phyloP scores from a whole-genome alignment of 1,140 invertebrate species.

The Sarcophaga bullata region DNA sequence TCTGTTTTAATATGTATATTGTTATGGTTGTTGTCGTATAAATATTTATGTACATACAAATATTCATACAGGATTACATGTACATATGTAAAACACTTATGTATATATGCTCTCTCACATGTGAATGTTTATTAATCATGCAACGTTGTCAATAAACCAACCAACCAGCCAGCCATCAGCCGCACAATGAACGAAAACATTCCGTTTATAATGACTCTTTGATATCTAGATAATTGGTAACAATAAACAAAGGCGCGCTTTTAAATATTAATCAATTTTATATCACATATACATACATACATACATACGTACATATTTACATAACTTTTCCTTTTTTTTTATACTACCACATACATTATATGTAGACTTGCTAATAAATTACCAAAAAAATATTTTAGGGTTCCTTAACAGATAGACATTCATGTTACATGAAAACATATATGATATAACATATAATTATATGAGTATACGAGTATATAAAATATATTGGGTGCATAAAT shows the following conservation, averaged over 20 bases:
- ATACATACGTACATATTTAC: not conserved
- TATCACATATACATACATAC: not conserved
- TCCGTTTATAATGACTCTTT: not conserved
- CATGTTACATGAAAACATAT: too few species aligned
- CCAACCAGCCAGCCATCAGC: not conserved
- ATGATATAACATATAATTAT: too few species aligned
- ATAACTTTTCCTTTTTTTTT: not conserved
- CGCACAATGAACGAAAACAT: not conserved
- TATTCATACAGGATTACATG: not conserved
- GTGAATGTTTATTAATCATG: constrained; percentile 40
- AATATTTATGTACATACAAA: not conserved
- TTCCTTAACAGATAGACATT: too few species aligned
- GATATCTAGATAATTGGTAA: constrained; percentile 34
- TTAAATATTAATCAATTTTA: constrained; percentile 37
- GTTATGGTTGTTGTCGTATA: not conserved
- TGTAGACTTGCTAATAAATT: too few species aligned
- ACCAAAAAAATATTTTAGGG: too few species aligned
- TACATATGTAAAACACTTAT: not conserved
- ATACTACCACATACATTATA: too few species aligned
- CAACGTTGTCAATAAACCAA: not conserved
- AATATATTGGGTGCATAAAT: too few species aligned
- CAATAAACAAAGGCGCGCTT: constrained; percentile 39
- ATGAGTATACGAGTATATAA: too few species aligned
- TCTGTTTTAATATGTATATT: too few species aligned
- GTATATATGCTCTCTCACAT: not conserved